Conservation (phyloP, 2,888 invertebrate species). For the Mermis nigrescens region DNA sequence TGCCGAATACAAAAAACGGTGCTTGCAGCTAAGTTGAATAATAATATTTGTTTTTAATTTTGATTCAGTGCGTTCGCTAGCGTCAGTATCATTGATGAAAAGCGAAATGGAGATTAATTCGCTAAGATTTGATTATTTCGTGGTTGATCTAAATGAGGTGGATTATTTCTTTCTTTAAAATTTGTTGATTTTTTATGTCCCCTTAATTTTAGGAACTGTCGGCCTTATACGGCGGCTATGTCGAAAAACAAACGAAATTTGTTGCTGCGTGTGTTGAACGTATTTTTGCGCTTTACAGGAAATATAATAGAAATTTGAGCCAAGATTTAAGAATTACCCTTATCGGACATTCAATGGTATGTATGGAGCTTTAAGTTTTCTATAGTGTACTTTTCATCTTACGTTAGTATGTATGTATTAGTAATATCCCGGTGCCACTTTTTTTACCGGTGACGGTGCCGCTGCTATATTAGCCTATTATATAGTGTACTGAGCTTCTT, state of each 20-base stretch:
- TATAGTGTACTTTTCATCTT: too few relatives aligned
- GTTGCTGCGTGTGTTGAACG: slow-evolving; percentile 33
- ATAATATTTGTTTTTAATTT: background rate
- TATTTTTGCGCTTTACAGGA: slow-evolving; percentile 49
- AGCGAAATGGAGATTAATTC: slow-evolving; percentile 47
- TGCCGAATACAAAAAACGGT: too few relatives aligned
- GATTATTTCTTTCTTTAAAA: slow-evolving; percentile 1
- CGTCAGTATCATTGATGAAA: slow-evolving; percentile 71
- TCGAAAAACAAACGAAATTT: slow-evolving; percentile 50
- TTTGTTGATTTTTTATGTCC: slow-evolving; percentile 1
- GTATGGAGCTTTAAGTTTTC: too few relatives aligned
- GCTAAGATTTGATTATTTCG: slow-evolving; percentile 74
- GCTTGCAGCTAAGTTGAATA: too few relatives aligned
- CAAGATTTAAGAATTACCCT: slow-evolving; percentile 54
- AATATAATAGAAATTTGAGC: slow-evolving; percentile 37
- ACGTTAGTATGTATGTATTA: too few relatives aligned
- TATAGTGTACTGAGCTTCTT: too few relatives aligned
- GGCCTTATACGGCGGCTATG: slow-evolving; percentile 61
- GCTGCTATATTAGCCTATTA: too few relatives aligned
- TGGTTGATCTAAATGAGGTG: slow-evolving; percentile 63
- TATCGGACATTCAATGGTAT: slow-evolving; percentile 85
- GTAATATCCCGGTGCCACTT: too few relatives aligned
- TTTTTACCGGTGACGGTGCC: too few relatives aligned
- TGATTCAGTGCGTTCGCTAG: slow-evolving; percentile 56
- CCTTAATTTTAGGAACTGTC: slow-evolving; percentile 47